Evolutionary conservation across 1,140 invertebrate species (phyloP).

Genomic region (Pseudobourletiella spinata): DNA sequence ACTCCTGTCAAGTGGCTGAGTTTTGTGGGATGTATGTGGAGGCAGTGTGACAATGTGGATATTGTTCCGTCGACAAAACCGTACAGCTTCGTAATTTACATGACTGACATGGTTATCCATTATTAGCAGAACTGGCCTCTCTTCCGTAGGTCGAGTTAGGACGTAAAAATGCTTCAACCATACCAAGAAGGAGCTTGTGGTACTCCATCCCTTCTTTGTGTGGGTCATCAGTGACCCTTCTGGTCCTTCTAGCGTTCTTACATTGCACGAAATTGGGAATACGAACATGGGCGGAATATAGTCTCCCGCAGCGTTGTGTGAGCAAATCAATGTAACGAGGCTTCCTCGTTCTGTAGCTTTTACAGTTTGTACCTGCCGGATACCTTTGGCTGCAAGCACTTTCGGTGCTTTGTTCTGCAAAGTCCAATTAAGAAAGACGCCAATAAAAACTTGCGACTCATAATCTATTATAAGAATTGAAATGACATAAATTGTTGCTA

Average conservation of each 20-base stretch:
- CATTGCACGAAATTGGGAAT: neutral
- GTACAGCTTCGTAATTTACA: slow-evolving; percentile 15
- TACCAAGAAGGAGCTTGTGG: neutral
- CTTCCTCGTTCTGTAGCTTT: neutral
- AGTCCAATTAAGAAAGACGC: neutral
- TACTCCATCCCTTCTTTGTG: neutral
- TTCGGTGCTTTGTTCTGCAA: neutral
- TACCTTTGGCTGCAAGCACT: neutral
- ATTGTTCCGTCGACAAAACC: slow-evolving; percentile 25
- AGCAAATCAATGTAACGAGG: neutral
- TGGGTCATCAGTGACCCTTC: neutral
- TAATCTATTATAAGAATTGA: neutral
- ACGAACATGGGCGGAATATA: neutral
- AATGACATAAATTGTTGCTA: neutral
- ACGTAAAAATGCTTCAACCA: neutral
- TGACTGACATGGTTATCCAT: slow-evolving; percentile 32
- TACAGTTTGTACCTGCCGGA: neutral
- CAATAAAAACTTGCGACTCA: neutral
- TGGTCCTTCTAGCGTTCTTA: neutral
- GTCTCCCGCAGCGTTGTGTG: neutral
- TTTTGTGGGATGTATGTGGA: slow-evolving; percentile 40
- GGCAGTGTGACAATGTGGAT: slow-evolving; percentile 40
- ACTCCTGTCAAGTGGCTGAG: slow-evolving; percentile 40
- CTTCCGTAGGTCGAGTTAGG: neutral
- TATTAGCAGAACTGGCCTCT: slow-evolving; percentile 17